These are phyloP conservation scores for Borostomias antarcticus DNA, from an alignment of 2,797 vertebrate species.

Conservation along the genomic window DNA sequence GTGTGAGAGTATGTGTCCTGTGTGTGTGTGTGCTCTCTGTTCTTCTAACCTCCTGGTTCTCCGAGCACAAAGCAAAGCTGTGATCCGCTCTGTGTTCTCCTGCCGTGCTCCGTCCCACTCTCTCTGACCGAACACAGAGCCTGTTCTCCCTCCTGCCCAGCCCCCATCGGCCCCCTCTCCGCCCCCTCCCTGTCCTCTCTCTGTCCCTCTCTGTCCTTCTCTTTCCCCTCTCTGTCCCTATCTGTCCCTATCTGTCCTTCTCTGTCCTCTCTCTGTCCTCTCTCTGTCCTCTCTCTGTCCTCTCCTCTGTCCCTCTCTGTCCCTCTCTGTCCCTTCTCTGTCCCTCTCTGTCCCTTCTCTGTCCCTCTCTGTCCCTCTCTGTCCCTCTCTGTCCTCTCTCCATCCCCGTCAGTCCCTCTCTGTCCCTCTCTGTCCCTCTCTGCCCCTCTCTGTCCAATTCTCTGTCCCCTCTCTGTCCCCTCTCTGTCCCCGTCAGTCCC, in stretches of 20 bases:
- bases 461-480: slow-evolving; percentile 40
- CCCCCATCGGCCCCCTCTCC: slow-evolving; percentile 42
- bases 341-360: too few species aligned
- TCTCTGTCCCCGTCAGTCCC: not conserved
- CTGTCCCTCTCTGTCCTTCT: not conserved
- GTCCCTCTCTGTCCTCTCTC: slow-evolving; percentile 37
- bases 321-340: slow-evolving; percentile 59
- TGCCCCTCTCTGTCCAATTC: too few species aligned
- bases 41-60: slow-evolving; percentile 11
- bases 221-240: not conserved
- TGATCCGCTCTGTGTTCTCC: slow-evolving; percentile 64
- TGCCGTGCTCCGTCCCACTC: slow-evolving; percentile 64
- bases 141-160: slow-evolving; percentile 51
- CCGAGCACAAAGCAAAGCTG: slow-evolving; percentile 66
- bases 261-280: not conserved
- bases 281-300: not conserved
- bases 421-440: slow-evolving; percentile 42
- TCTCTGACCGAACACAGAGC: slow-evolving; percentile 57
- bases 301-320: slow-evolving; percentile 48
- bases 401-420: slow-evolving; percentile 61
- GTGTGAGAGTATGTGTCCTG: too few species aligned
- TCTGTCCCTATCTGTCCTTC: too few species aligned
- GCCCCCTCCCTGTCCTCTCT: slow-evolving; percentile 34
- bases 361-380: slow-evolving; percentile 44
- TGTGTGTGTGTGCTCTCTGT: not conserved